A percentile compares a stretch with the other conserved stretches of the same genome.
Evolutionary conservation across 2,888 invertebrate genomes (phyloP).

Genomic region (Lordiphosa fenestrarum): DNA sequence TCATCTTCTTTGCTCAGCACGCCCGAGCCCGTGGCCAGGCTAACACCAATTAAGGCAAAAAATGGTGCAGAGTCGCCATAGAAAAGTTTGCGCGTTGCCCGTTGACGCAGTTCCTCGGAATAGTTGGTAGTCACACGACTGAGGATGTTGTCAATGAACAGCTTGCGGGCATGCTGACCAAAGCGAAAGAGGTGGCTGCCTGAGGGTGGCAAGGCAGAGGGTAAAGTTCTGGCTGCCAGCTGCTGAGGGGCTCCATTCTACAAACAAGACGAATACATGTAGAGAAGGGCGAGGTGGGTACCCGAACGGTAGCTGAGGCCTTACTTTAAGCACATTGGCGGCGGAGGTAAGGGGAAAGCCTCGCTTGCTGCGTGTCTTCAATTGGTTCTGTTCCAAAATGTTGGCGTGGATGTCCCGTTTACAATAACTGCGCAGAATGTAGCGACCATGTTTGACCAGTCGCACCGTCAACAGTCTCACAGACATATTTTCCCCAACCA

Average conservation of each 20-base stretch:
- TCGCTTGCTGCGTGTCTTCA: constrained; percentile 74
- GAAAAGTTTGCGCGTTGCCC: constrained; percentile 84
- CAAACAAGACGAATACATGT: background rate
- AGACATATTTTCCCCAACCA: constrained; percentile 80
- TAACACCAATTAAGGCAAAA: constrained; percentile 87
- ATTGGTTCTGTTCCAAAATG: constrained; percentile 80
- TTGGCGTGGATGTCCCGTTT: constrained; percentile 82
- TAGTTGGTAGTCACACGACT: constrained; percentile 86
- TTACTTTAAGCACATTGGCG: constrained; percentile 69
- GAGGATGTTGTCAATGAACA: constrained; percentile 86
- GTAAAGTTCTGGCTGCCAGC: constrained; percentile 26
- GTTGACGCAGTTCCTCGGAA: constrained; percentile 84
- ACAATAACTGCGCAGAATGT: constrained; percentile 81
- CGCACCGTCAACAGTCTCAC: constrained; percentile 82
- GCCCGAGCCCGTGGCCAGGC: constrained; percentile 87
- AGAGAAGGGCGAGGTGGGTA: background rate
- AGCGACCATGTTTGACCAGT: constrained; percentile 84
- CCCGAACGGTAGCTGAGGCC: constrained; percentile 3
- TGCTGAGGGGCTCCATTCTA: constrained; percentile 41
- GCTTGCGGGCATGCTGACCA: constrained; percentile 84
- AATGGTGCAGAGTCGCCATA: constrained; percentile 87
- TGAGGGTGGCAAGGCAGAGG: constrained; percentile 15
- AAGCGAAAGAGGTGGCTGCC: constrained; percentile 81
- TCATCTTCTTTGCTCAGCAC: constrained; percentile 89
- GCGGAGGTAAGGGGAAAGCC: constrained; percentile 65